phyloP scores from a whole-genome alignment of 1,140 invertebrate species.

The Wiebesia pumilae region DNA sequence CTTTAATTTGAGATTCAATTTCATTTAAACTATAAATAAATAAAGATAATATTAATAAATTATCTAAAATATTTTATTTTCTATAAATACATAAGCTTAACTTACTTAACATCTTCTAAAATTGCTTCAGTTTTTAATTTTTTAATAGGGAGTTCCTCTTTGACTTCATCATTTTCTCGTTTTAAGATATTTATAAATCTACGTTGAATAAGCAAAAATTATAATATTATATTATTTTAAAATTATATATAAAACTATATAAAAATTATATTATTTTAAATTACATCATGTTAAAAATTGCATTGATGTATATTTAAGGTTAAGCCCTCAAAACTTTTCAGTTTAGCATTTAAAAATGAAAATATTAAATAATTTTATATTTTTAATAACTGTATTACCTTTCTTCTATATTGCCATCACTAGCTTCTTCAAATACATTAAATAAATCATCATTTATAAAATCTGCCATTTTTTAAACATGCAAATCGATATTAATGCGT shows the following conservation, averaged over 20 bases:
- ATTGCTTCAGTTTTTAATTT: constrained; percentile 64
- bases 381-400: constrained; percentile 16
- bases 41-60: constrained; percentile 36
- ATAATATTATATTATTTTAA: too few species aligned
- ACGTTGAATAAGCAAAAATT: not conserved
- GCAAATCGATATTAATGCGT: not conserved
- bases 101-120: constrained; percentile 71
- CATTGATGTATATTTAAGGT: not conserved
- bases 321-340: not conserved
- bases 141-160: constrained; percentile 53
- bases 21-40: constrained; percentile 76
- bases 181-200: constrained; percentile 43
- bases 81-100: not conserved
- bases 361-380: not conserved
- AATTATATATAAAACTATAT: too few species aligned
- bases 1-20: constrained; percentile 81
- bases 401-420: constrained; percentile 55
- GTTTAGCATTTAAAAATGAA: not conserved
- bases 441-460: constrained; percentile 69
- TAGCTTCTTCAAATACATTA: constrained; percentile 75
- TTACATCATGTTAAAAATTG: too few species aligned
- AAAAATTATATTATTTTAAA: too few species aligned
- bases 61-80: constrained; percentile 9
- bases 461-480: constrained; percentile 42
- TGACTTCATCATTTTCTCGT: constrained; percentile 59